Percentiles rank a stretch among this genome's conserved stretches.
Conservation (phyloP, 2,888 invertebrate species). For the Pyrrhosoma nymphula region DNA sequence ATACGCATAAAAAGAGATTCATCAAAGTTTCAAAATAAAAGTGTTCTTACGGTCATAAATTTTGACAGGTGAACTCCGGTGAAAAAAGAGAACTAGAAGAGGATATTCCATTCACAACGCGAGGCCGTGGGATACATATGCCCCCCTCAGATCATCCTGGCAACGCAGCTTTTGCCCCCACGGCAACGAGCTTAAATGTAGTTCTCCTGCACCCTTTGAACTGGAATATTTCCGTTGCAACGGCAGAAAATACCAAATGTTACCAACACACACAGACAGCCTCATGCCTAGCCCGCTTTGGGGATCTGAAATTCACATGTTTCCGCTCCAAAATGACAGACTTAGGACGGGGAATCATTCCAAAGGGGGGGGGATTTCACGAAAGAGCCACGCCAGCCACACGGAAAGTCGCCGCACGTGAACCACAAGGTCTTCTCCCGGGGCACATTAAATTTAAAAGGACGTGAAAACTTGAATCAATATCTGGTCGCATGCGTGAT, state of each 20-base stretch:
- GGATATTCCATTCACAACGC: not conserved
- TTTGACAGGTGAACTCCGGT: not conserved
- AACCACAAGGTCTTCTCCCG: not conserved
- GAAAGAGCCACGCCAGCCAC: not conserved
- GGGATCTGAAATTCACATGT: not conserved
- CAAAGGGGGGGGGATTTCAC: not conserved
- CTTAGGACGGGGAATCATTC: not conserved
- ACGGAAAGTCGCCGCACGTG: not conserved
- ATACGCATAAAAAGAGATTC: not conserved
- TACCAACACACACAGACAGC: not conserved
- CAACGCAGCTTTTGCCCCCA: not conserved
- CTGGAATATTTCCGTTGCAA: not conserved
- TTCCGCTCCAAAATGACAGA: not conserved
- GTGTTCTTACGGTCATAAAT: not conserved
- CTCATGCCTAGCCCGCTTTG: not conserved
- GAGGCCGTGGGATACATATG: not conserved
- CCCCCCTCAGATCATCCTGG: not conserved
- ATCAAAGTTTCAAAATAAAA: not conserved
- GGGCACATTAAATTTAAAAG: not conserved
- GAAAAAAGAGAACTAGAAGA: not conserved
- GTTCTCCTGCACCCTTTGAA: not conserved
- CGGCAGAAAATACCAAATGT: not conserved
- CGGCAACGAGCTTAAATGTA: not conserved
- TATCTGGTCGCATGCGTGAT: not conserved
- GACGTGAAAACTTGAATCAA: slow-evolving; percentile 1